phyloP scores from a whole-genome alignment of 64 coral and sea anemone species.

The Catalaphyllia jardinei region DNA sequence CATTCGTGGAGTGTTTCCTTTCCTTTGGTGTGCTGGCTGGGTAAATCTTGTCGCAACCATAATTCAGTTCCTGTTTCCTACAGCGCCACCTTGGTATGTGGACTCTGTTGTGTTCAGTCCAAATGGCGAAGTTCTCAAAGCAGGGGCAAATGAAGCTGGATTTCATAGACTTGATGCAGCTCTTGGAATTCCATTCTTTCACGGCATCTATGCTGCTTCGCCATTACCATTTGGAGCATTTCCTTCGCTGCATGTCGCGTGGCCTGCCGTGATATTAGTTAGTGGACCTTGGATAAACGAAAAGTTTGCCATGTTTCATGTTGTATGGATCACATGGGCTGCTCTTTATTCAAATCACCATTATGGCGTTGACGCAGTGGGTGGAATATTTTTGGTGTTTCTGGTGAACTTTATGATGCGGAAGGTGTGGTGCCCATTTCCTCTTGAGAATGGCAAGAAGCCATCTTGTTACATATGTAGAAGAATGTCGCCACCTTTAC shows the following conservation, averaged over 20 bases:
- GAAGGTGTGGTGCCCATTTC: slow-evolving; percentile 97
- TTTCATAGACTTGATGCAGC: slow-evolving; percentile 96
- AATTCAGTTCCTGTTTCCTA: slow-evolving; percentile 96
- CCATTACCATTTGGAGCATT: slow-evolving; percentile 98
- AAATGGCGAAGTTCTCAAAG: slow-evolving; percentile 79
- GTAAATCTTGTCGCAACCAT: slow-evolving; percentile 89
- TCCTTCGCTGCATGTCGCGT: slow-evolving; percentile 96
- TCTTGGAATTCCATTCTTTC: slow-evolving; percentile 93
- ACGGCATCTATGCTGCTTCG: slow-evolving; percentile 91
- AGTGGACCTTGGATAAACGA: slow-evolving; percentile 99
- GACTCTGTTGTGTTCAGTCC: slow-evolving; percentile 95
- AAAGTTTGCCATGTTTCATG: slow-evolving; percentile 99
- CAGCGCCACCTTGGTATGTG: slow-evolving; percentile 97
- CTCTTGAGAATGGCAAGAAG: slow-evolving; percentile 38
- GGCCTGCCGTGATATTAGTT: slow-evolving; percentile 91
- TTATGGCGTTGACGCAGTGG: slow-evolving; percentile 98
- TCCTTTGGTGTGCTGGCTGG: slow-evolving; percentile 96
- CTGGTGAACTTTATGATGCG: slow-evolving; percentile 96
- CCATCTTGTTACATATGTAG: slow-evolving; percentile 26
- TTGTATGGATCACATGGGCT: slow-evolving; percentile 98
- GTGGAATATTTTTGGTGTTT: slow-evolving; percentile 92
- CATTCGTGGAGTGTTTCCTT: slow-evolving; percentile 80
- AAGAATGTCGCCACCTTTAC: slow-evolving; percentile 22
- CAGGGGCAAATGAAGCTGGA: slow-evolving; percentile 91
- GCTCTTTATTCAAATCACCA: slow-evolving; percentile 99